phyloP scores from a whole-genome alignment of 1,140 invertebrate genomes.

The Chionoecetes opilio region DNA sequence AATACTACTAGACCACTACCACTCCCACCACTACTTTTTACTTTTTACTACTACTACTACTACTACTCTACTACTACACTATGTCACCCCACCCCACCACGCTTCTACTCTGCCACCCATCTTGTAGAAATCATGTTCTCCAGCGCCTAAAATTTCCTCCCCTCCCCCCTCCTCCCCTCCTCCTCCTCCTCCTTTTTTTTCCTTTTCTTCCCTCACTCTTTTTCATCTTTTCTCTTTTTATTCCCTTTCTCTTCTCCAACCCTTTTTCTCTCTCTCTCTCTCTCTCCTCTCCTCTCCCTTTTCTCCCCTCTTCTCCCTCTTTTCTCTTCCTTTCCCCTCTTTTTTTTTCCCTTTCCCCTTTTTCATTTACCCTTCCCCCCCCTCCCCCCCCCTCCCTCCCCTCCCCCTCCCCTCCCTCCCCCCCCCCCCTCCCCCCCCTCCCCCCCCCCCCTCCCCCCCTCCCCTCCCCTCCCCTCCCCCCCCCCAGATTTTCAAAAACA shows the following conservation, averaged over 20 bases:
- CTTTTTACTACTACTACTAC: background rate
- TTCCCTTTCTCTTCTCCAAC: too few species aligned
- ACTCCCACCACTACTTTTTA: background rate
- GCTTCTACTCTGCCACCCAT: background rate
- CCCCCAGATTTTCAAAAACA: background rate
- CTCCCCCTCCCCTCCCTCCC: background rate
- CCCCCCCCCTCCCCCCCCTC: background rate
- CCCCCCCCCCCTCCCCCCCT: background rate
- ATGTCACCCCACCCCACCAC: background rate
- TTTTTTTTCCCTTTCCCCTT: background rate
- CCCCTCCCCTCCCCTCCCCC: background rate
- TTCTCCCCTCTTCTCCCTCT: too few species aligned
- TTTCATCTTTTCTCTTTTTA: background rate
- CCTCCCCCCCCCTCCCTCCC: background rate
- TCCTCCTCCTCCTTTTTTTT: background rate
- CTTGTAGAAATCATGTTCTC: too few species aligned
- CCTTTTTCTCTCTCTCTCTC: background rate
- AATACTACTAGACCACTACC: background rate
- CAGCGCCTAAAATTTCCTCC: too few species aligned
- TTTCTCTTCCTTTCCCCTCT: background rate
- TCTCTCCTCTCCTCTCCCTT: background rate
- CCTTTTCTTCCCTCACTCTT: slow-evolving; percentile 21
- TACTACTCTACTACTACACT: background rate
- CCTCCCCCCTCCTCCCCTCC: background rate
- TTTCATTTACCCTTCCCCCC: background rate